Evolutionary conservation across 2,888 invertebrate genomes (phyloP), one percentile per base, ranked within the genome.

Genomic region (Nomada lathburiana): DNA sequence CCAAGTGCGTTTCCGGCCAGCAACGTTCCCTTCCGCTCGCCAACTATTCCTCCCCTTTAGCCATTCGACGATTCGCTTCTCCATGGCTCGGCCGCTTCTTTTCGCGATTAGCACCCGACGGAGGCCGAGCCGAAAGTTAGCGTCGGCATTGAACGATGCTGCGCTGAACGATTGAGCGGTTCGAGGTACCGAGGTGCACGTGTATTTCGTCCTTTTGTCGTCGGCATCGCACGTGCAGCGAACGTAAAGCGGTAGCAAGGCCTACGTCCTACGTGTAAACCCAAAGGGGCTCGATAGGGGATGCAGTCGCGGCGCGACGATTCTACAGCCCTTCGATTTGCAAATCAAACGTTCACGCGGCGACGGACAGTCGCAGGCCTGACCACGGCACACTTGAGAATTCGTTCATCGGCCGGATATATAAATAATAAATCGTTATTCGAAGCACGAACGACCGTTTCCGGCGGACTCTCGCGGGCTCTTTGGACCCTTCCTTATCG

Each of bases 311-410:
- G 26, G 26, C 26, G 1, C 26, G 26, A 26, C 26, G 26, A 26
- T 26, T 26, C 80, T 70, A 68, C 73, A 62, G 74, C 74, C 76
- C 86, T 88, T 78, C 89, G 89, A 88, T 89, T 89, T 87, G 87
- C 82, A 89, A 90, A 90, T 89, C 86, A 89, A 89, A 89, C 86
- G 75, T 71, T 79, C 79, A 68, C 70, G 59, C 62, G 20, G n/a
- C 55, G 7, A 11, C 36, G 42, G 36, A 0, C 11, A 62, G 9
- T n/a, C 67, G 11, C 26, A 16, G 47, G 47, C 29, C 29, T 29
- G 29, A 29, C 29, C n/a, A 7, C 44, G 16, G 3, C 20, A 47
- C 59, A 57, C 73, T 57, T 60, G 60, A 75, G 59, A 42, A 70
- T 29, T 20, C 50, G 36, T 10, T 20, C 29, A 36, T 29, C 57